Evolutionary conservation across 2,113 vertebrate species (phyloP), one percentile per base, ranked within the genome.

Genomic region (Ammospiza nelsoni): DNA sequence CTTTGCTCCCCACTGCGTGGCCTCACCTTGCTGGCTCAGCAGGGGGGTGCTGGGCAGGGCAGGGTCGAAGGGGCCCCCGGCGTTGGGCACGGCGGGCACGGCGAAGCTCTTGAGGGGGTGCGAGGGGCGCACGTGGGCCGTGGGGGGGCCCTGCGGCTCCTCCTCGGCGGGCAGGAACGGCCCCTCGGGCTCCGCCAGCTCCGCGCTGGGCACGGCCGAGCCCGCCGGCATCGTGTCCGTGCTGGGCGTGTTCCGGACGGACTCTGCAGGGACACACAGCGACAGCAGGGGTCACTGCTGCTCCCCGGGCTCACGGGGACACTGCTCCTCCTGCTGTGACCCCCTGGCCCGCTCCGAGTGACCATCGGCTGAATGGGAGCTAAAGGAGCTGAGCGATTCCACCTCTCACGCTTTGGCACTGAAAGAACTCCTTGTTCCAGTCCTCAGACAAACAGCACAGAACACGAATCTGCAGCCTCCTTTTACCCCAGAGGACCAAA

Each of bases 31-130:
- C 97, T 99, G 99, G n/a, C 98, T 97, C 77, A 99, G 98, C 85
- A 99, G 96, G 0, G 99, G 99, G 4, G 98, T 99, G 97, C 98
- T 99, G 76, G 99, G 99, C 97, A 99, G 94, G 4, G 99, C 97
- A 0, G 99, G 98, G 61, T 99, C 99, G 3, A 98, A 99, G 8
- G 97, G 31, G 49, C 98, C 83, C 23, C 98, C 96, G 1, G 95
- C 51, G 5, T 97, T 83, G 0, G 99, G 98, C 65, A 99, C 94
- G 2, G 98, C 98, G 0, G 99, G 99, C 94, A 99, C 99, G 0
- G 99, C 99, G 3, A 99, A 99, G 97, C 99, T 99, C 98, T 99
- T 99, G 80, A 99, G 96, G 0, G 99, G 99, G 97, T 99, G 99
- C 5, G 99, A 98, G 55, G 99, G 98, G 76, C 99, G 98, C 55